Base-by-base conservation (phyloP, 2,113 vertebrate species). In the Embiotoca jacksoni region DNA sequence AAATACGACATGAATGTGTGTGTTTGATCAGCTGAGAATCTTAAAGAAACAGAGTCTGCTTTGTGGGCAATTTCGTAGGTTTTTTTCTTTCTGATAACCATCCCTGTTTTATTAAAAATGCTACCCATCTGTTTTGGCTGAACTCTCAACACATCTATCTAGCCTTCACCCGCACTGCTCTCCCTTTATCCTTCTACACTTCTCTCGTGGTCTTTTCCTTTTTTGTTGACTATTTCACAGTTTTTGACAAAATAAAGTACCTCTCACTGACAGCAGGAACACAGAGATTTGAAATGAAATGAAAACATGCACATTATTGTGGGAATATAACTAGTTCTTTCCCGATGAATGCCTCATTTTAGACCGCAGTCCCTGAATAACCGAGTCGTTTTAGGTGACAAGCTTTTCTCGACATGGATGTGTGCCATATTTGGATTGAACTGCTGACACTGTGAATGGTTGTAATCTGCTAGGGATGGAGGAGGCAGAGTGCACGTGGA, bases 1-100 rank as follows among this genome's bases (percentile, higher is more conserved):
- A 66, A 50, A 50, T 74, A 49, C 33, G 30, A 49, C n/a, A 47
- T 65, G 39, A 36, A 47, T 49, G 7, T n/a, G 66, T 71, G 13
- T 71, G 13, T 56, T 31, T 47, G 10, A 58, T 23, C 32, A 58
- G 41, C 33, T 79, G 39, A 3, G 47, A 59, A 36, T 35, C 49
- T 23, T 52, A 23, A 4, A 14, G 49, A 52, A 52, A 52, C 49
- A 52, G 6, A 52, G 6, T 23, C 15, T 52, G 6, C 49, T 7
- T 23, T 52, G 7, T 52, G 49, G n/a, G 14, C 15, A 14, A 52
- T 52, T 52, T 52, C 49, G 7, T 7, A n/a, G 15, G 1, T 46
- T 46, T 44, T 46, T 46, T 46, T 46, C 49, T 6, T 13, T 49
- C 47, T 50, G 49, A 50, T 50, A 50, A 50, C 16, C 6, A 16